Evolutionary conservation across 2,888 invertebrate species (phyloP).

Genomic region (Pachycephus smyrnensis): DNA sequence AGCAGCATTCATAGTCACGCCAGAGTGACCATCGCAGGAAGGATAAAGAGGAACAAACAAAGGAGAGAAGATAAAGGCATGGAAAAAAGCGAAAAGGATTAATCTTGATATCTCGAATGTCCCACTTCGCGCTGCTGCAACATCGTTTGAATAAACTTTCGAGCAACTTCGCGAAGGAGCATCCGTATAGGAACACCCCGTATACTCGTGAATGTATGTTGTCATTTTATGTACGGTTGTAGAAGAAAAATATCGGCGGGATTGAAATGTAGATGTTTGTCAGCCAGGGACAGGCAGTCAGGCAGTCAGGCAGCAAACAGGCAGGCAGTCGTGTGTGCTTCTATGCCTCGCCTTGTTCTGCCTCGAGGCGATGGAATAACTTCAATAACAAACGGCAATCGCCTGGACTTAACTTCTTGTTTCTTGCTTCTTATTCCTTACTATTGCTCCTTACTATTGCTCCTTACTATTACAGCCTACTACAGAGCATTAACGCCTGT

Average conservation of each 20-base stretch:
- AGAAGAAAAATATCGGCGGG: conserved; percentile 33
- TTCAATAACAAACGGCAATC: conserved; percentile 55
- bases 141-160: not conserved
- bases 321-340: conserved; percentile 8
- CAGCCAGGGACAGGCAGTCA: conserved; percentile 45
- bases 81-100: not conserved
- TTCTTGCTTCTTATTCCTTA: conserved; percentile 9
- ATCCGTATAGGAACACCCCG: conserved; percentile 19
- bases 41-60: not conserved
- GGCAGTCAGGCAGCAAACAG: not conserved
- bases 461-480: conserved; percentile 11
- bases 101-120: not conserved
- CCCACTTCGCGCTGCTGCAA: not conserved
- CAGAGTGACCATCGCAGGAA: not conserved
- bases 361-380: conserved; percentile 61
- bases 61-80: not conserved
- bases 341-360: conserved; percentile 56
- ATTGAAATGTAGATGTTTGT: conserved; percentile 52
- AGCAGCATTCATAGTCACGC: not conserved
- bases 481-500: conserved; percentile 25
- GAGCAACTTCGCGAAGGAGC: not conserved
- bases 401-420: conserved; percentile 35
- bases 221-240: conserved; percentile 24
- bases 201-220: conserved; percentile 17
- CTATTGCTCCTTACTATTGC: not conserved